Evolutionary conservation across 2,113 vertebrate genomes (phyloP), one percentile per base, ranked within the genome.

Genomic region (Agelaius phoeniceus): DNA sequence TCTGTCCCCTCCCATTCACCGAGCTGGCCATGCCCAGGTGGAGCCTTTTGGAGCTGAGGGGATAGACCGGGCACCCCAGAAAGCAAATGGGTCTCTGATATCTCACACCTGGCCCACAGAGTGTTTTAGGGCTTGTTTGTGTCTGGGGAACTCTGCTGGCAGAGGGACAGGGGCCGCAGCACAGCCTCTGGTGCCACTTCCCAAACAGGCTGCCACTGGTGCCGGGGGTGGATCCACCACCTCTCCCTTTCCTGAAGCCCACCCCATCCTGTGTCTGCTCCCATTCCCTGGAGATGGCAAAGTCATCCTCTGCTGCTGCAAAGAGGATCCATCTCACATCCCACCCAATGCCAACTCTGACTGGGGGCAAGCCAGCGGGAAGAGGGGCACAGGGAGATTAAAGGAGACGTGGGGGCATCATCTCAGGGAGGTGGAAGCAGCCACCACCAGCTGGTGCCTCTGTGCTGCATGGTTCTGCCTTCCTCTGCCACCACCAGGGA

Each of bases 1-100:
- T 30, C 13, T 5, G 23, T 67, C 4, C 46, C 46, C 46, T 77
- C 54, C 62, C n/a, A 24, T n/a, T 48, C 1, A 0, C 37, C 0
- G 37, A 37, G 57, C 35, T 80, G 68, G 49, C 41, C 5, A 0
- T 80, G 52, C 46, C 18, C 4, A 16, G n/a, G 8, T 7, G 3
- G 43, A 63, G 39, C 28, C 43, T 63, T 14, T n/a, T 3, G 13
- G 54, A 89, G 67, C 9, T 65, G 24, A 26, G 30, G 27, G 46
- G 23, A 16, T 15, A 55, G 35, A 27, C 7, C 68, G 74, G 44
- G 48, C 39, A 67, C n/a, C 39, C 10, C 39, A 58, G 43, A 84
- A 86, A 58, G 26, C 11, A 78, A 30, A 39, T 6, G 35, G 27
- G 48, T 30, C 13, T 71, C 43, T 44, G 17, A 30, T 51, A 30